phyloP scores from a whole-genome alignment of 2,888 invertebrate genomes.

The Agrochola macilenta region DNA sequence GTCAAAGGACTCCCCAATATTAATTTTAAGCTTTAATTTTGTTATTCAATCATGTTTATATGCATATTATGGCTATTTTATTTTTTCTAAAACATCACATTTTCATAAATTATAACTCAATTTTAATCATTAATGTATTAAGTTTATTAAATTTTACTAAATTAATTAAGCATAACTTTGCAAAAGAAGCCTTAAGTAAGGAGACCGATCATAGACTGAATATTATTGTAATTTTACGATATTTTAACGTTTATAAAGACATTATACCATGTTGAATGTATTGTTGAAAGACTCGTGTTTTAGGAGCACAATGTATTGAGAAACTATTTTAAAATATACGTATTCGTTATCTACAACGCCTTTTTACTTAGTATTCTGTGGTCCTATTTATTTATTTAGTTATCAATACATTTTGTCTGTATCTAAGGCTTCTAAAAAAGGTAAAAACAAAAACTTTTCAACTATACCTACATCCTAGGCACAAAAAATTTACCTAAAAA shows the following conservation, averaged over 20 bases:
- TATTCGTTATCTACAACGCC: constrained; percentile 5
- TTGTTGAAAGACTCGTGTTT: constrained; percentile 3
- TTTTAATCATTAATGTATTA: background rate
- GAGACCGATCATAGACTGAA: constrained; percentile 23
- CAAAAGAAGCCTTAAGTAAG: background rate
- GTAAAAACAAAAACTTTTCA: background rate
- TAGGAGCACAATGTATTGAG: constrained; percentile 5
- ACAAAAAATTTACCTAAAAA: too few relatives aligned
- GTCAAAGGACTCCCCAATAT: constrained; percentile 88
- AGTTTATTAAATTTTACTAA: constrained; percentile 7
- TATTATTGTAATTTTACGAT: constrained; percentile 14
- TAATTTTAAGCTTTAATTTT: constrained; percentile 72
- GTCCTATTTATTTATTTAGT: background rate
- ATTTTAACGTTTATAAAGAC: constrained; percentile 6
- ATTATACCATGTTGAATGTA: constrained; percentile 23
- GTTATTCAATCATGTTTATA: constrained; percentile 2
- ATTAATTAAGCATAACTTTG: constrained; percentile 16
- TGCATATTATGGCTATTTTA: background rate
- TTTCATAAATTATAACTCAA: constrained; percentile 5
- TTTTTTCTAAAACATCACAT: constrained; percentile 4
- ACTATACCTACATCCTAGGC: background rate
- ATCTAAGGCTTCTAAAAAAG: background rate
- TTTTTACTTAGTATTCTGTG: constrained; percentile 1
- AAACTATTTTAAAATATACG: constrained; percentile 36
- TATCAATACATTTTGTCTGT: background rate